Evolutionary conservation across 2,888 invertebrate species (phyloP), one percentile per base, ranked within the genome.

Genomic region (Stenolophus ochropezus): DNA sequence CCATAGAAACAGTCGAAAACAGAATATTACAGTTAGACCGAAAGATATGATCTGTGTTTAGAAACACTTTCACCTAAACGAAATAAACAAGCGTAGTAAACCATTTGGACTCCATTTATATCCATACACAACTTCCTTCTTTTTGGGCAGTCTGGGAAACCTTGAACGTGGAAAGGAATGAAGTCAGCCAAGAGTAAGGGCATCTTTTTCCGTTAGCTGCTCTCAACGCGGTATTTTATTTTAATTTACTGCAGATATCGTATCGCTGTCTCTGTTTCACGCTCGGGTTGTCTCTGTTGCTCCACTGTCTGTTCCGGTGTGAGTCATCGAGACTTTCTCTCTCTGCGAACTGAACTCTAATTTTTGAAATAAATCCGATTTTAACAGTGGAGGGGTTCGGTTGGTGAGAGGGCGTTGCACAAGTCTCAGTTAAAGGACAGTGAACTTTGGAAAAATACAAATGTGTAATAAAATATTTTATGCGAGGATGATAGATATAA

Each of bases 141-240:
- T 69, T 69, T 69, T 69, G 65, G 65, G 18, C n/a, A 42, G 61
- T 61, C 61, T 61, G 61, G 61, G 25, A 61, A 61, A 58, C 58
- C 61, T 25, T 61, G 25, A 61, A 33, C 65, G 33, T 61, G 16
- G 65, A 27, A 33, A 69, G 33, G 65, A 69, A 69, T 69, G 16
- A 69, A 69, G 65, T 27, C 18, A 33, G 21, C 49, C 49, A 23
- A 42, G 20, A 14, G 16, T 49, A 8, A 49, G 73, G 49, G 23
- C 73, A 73, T 73, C 47, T 49, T 73, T 73, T 49, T 73, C 49
- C 27, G 49, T 73, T 73, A 47, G 49, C n/a, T 73, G 42, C 69
- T 73, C 47, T 73, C 73, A 23, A 25, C 73, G 49, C 73, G 49
- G 73, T 49, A 73, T 73, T 73, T 73, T 73, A 73, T 73, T 73